Base-by-base conservation (phyloP, 64 coral and sea anemone species). In the Astreopora myriophthalma region DNA sequence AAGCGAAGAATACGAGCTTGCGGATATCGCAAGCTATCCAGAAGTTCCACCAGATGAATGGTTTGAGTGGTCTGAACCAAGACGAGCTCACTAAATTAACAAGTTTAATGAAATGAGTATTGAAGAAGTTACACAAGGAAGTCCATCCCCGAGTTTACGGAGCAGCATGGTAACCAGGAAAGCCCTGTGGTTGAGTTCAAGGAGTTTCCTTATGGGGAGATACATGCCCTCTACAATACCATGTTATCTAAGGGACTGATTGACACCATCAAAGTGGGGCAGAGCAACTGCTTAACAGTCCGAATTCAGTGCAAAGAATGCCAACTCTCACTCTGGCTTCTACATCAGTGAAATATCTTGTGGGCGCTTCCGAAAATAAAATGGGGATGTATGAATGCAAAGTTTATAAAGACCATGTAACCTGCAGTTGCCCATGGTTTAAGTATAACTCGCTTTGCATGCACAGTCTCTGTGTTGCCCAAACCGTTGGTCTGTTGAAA, bases 381-480 rank as follows among this genome's bases (percentile, higher is more conserved):
- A 55, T 13, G 49, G 49, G 49, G 49, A 55, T 55, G 49, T 13
- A 55, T 13, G 49, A 55, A 13, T 85, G 58, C 29, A 69, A 34
- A 11, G 34, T 68, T 3, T 28, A 85, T 19, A 32, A 7, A 55
- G 29, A 85, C 13, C 61, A 69, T 6, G 35, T 35, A 36, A 37
- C 32, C n/a, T 85, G 61, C n/a, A 37, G 3, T 30, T 66, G 75
- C 0, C 75, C 9, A 23, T 51, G 35, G 23, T 51, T 48, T 55
- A 66, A 38, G 31, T 66, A 84, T 38, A 66, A 22, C 10, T 25
- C n/a, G 6, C 34, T 84, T 19, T 39, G 30, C 28, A 65, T 66
- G 38, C 48, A 82, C 79, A 82, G 79, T 8, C 79, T 82, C 20
- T 82, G 79, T 22, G 48, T 82, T 60, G 51, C 79, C 22, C 39